phyloP scores from a whole-genome alignment of 64 coral and sea anemone genomes.

The Montipora capricornis region DNA sequence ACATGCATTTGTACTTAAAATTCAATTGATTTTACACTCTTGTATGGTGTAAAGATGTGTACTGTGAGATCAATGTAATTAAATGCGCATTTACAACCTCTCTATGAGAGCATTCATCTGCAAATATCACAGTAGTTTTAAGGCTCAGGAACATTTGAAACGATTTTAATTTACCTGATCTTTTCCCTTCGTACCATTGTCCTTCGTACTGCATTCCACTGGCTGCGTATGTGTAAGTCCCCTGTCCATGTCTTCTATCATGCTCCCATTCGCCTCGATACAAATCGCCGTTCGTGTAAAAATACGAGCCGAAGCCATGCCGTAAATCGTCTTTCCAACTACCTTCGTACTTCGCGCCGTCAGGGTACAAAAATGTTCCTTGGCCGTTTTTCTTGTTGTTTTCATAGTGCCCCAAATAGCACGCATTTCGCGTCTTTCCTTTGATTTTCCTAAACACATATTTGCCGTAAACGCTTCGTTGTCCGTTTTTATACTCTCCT shows the following conservation, averaged over 20 bases:
- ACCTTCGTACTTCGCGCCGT: conserved; percentile 96
- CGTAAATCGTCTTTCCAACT: conserved; percentile 93
- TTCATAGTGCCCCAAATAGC: conserved; percentile 90
- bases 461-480: conserved; percentile 89
- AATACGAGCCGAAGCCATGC: conserved; percentile 93
- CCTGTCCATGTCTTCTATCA: conserved; percentile 89
- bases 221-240: conserved; percentile 85
- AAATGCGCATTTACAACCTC: too few species aligned
- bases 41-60: background rate
- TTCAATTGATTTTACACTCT: background rate
- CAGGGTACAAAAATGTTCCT: conserved; percentile 95
- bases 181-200: conserved; percentile 87
- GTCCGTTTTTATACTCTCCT: conserved; percentile 85
- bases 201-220: conserved; percentile 94
- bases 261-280: conserved; percentile 95
- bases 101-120: background rate
- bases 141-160: background rate
- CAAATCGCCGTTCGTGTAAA: conserved; percentile 89
- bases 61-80: too few species aligned
- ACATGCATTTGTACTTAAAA: background rate
- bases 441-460: conserved; percentile 95
- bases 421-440: conserved; percentile 86
- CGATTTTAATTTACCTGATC: conserved; percentile 72
- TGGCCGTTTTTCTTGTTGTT: conserved; percentile 99
- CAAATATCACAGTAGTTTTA: background rate